phyloP scores from a whole-genome alignment of 2,113 vertebrate species.

The Heterotis niloticus region DNA sequence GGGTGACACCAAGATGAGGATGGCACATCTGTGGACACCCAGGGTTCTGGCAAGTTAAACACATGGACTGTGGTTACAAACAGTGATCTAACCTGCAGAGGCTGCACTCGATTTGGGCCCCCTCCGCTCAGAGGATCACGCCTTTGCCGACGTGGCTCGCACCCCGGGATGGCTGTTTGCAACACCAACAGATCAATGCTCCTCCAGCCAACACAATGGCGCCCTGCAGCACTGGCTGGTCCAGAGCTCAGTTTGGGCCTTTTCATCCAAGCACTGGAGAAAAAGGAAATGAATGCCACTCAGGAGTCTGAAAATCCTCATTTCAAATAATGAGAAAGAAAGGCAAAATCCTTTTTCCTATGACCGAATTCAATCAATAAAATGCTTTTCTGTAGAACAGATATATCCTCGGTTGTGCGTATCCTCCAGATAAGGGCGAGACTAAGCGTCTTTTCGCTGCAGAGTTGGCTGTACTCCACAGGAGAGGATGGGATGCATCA shows the following conservation, averaged over 20 bases:
- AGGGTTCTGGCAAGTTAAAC: constrained; percentile 14
- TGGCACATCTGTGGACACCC: constrained; percentile 9
- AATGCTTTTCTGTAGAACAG: not conserved
- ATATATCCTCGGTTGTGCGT: not conserved
- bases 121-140: too few relatives aligned
- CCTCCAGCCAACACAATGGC: not conserved
- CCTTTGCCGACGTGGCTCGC: not conserved
- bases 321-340: not conserved
- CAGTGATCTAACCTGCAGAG: constrained; percentile 45
- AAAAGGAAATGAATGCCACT: too few relatives aligned
- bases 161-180: not conserved
- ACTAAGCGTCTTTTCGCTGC: not conserved
- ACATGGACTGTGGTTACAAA: constrained; percentile 50
- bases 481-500: too few relatives aligned
- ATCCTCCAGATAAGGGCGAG: not conserved
- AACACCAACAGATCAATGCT: not conserved
- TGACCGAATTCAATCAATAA: not conserved
- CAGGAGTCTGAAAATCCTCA: not conserved
- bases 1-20: too few relatives aligned
- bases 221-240: not conserved
- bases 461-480: not conserved
- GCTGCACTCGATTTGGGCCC: constrained; percentile 10
- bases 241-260: not conserved
- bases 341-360: not conserved
- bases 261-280: not conserved